These are phyloP conservation scores for Elysia chlorotica DNA, from an alignment of 1,140 invertebrate genomes.

Conservation along the genomic window DNA sequence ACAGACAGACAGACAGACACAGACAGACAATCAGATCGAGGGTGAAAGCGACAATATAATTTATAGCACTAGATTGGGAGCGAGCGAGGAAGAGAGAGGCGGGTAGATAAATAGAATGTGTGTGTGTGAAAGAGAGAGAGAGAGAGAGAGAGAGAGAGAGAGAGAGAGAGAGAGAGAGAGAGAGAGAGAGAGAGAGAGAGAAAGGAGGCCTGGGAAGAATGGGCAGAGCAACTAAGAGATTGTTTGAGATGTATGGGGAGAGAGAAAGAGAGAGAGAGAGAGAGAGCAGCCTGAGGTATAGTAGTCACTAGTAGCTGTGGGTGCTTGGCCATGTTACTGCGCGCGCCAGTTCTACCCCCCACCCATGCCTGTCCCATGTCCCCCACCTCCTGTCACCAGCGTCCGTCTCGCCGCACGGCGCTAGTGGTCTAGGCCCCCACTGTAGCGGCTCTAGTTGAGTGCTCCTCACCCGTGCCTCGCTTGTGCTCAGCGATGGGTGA, in stretches of 20 bases:
- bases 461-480: too few relatives aligned
- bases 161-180: not conserved
- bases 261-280: too few relatives aligned
- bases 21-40: not conserved
- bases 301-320: too few relatives aligned
- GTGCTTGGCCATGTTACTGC: not conserved
- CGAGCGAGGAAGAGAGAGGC: not conserved
- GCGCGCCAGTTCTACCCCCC: not conserved
- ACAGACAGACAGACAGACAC: not conserved
- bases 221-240: not conserved
- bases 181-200: constrained; percentile 1
- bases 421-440: too few relatives aligned
- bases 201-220: not conserved
- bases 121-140: not conserved
- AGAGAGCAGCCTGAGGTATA: too few relatives aligned
- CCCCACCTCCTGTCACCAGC: too few relatives aligned
- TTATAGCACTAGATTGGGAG: not conserved
- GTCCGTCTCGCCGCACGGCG: too few relatives aligned
- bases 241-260: too few relatives aligned
- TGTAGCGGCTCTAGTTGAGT: too few relatives aligned
- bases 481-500: too few relatives aligned
- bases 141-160: not conserved
- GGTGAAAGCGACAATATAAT: not conserved
- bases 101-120: not conserved
- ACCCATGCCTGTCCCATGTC: not conserved